Conservation (phyloP, 1,140 invertebrate genomes). For the Phymastichus coffea region DNA sequence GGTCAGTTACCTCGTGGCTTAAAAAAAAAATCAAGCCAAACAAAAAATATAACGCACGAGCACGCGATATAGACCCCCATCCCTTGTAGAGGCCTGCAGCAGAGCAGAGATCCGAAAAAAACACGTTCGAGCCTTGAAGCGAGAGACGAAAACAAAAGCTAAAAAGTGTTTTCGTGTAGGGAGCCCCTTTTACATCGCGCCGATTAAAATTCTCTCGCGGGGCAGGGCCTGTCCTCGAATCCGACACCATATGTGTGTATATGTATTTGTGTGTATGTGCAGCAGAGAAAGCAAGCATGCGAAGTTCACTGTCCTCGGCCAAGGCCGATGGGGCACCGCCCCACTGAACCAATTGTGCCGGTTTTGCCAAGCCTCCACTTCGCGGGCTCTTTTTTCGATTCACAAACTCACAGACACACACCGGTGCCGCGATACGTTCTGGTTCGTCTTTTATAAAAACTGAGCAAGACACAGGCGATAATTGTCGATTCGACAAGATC, state of each 20-base stretch:
- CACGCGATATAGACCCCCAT: too few relatives aligned
- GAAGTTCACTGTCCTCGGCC: slow-evolving; percentile 51
- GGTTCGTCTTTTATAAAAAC: neutral
- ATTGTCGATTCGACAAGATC: too few relatives aligned
- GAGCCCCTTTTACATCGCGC: neutral
- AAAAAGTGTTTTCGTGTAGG: neutral
- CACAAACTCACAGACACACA: neutral
- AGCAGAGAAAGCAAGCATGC: neutral
- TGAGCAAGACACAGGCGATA: neutral
- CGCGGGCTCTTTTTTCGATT: neutral
- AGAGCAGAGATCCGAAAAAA: too few relatives aligned
- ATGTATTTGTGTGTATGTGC: neutral
- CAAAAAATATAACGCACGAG: too few relatives aligned
- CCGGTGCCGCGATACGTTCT: too few relatives aligned
- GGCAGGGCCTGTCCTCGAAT: slow-evolving; percentile 27
- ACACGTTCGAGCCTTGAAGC: too few relatives aligned
- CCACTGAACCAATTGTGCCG: slow-evolving; percentile 56
- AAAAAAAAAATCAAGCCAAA: too few relatives aligned
- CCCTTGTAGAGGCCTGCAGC: too few relatives aligned
- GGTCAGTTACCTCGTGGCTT: too few relatives aligned
- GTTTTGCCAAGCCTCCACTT: slow-evolving; percentile 1
- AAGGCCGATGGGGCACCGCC: slow-evolving; percentile 55
- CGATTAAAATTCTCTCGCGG: slow-evolving; percentile 26
- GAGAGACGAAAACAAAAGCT: too few relatives aligned
- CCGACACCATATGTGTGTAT: neutral